phyloP scores from a whole-genome alignment of 2,888 invertebrate species.

The Epistrophe eligans region DNA sequence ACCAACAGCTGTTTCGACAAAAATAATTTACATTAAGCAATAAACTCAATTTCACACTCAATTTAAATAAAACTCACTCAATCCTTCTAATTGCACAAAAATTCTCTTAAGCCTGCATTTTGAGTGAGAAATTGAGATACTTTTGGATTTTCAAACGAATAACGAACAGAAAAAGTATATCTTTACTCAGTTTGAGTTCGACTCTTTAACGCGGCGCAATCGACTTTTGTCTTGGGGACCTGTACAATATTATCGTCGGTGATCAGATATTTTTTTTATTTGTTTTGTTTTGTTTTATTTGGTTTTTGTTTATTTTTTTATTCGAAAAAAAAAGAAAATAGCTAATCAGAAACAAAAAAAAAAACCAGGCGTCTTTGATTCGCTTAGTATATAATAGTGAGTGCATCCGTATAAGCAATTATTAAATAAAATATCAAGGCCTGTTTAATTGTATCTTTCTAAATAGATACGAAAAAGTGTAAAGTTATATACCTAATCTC shows the following conservation, averaged over 20 bases:
- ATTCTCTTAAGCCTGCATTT: slow-evolving; percentile 34
- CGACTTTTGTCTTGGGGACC: slow-evolving; percentile 12
- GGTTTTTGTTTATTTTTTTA: slow-evolving; percentile 23
- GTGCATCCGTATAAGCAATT: slow-evolving; percentile 33
- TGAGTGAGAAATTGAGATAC: neutral
- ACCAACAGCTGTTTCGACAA: slow-evolving; percentile 18
- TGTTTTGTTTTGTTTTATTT: slow-evolving; percentile 41
- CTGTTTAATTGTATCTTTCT: slow-evolving; percentile 41
- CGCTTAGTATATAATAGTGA: neutral
- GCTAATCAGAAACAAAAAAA: slow-evolving; percentile 14
- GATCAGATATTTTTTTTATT: slow-evolving; percentile 26
- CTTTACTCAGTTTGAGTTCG: slow-evolving; percentile 69
- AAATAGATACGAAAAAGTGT: slow-evolving; percentile 36
- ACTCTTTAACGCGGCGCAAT: slow-evolving; percentile 62
- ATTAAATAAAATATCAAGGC: slow-evolving; percentile 40
- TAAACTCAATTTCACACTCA: slow-evolving; percentile 21
- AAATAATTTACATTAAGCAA: neutral
- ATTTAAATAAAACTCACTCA: slow-evolving; percentile 20
- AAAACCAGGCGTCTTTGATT: slow-evolving; percentile 27
- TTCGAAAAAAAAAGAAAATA: slow-evolving; percentile 22
- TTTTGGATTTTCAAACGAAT: slow-evolving; percentile 8
- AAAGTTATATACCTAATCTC: slow-evolving; percentile 26
- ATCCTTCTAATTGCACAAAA: slow-evolving; percentile 11
- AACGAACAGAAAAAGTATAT: slow-evolving; percentile 38
- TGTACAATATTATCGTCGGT: neutral